These are phyloP conservation scores for Tipula vernalis DNA, from an alignment of 2,888 invertebrate species.

Conservation along the genomic window DNA sequence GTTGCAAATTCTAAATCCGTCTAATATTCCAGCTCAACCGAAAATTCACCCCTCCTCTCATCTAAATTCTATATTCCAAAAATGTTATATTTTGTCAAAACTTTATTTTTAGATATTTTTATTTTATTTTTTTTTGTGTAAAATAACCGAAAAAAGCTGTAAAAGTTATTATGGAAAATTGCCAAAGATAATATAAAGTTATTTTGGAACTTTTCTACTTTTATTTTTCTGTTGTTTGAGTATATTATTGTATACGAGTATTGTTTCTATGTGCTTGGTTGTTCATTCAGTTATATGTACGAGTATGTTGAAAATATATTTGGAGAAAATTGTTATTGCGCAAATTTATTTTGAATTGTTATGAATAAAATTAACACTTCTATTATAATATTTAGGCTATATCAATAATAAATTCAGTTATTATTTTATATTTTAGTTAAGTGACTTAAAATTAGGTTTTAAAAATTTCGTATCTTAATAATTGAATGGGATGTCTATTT, in stretches of 20 bases:
- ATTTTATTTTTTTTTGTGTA: neutral
- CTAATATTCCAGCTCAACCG: neutral
- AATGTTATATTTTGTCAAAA: neutral
- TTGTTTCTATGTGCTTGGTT: neutral
- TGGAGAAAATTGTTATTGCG: neutral
- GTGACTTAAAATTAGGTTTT: neutral
- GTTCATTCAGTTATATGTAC: neutral
- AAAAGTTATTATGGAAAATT: neutral
- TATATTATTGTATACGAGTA: neutral
- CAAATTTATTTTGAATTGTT: neutral
- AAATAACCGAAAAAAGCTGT: neutral
- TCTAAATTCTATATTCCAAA: neutral
- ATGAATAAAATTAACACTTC: neutral
- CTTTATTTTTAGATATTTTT: neutral
- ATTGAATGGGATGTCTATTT: neutral
- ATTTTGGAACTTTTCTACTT: neutral
- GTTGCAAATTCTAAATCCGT: neutral
- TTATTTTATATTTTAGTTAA: neutral
- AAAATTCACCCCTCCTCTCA: neutral
- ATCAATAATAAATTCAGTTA: neutral
- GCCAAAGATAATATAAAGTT: constrained; percentile 4
- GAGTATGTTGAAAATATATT: neutral
- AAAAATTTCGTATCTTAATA: neutral
- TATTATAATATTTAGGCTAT: neutral
- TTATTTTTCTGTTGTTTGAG: neutral